Evolutionary conservation across 1,140 invertebrate genomes (phyloP), one percentile per base, ranked within the genome.

Genomic region (Drosophila burlai): DNA sequence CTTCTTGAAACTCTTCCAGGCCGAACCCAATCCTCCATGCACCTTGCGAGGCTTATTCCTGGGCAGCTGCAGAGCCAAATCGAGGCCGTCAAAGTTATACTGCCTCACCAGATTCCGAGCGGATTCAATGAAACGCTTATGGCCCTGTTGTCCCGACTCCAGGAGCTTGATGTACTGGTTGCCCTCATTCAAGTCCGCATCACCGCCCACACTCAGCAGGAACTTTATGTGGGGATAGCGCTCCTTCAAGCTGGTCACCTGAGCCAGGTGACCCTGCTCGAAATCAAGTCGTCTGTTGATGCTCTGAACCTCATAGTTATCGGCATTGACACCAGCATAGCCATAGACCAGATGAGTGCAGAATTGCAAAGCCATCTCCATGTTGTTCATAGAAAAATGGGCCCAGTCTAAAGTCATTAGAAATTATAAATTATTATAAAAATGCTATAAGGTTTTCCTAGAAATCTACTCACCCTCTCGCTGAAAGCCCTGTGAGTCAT

Each of bases 271-370:
- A 49, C 95, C 95, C 67, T 96, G 95, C 7, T 95, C 95, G 2
- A 95, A 94, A 45, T 95, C 95, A n/a, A 97, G 87, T 61, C 94
- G 94, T 55, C 95, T 95, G 83, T 97, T 95, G n/a, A 97, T 91
- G 1, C 96, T 95, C 6, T 95, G 93, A 63, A 96, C 92, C 86
- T 96, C 96, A 86, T 94, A 95, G 36, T 94, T 96, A 10, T 96
- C 95, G 9, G 95, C 92, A 77, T 96, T 95, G 21, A 99, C 95
- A 13, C 92, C 97, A 24, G 97, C 96, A 91, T 96, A 98, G 60
- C 97, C 97, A 82, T 98, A 98, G 29, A 98, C 94, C 52, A 98
- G 91, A 93, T 98, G 97, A 0, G 97, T 97, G 93, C 97, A 98
- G 83, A 97, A 95, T 15, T 95, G 94, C 15, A 97, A 91, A 0